These are phyloP conservation scores for Pelvicachromis taeniatus DNA, from an alignment of 2,113 vertebrate genomes.

Conservation along the genomic window DNA sequence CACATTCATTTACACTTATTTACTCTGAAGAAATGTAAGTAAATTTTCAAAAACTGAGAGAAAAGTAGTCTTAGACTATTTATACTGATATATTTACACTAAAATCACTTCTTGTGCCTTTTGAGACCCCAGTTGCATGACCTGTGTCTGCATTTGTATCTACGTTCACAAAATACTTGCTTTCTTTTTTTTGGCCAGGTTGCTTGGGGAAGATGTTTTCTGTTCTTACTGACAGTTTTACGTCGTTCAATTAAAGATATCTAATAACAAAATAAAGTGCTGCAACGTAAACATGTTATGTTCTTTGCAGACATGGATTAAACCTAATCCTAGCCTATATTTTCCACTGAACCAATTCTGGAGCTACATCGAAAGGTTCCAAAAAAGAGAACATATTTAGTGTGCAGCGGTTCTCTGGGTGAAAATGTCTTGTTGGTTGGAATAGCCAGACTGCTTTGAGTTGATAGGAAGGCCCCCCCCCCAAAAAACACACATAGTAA, in stretches of 20 bases:
- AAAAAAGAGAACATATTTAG: background rate
- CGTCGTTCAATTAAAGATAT: background rate
- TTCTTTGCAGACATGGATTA: background rate
- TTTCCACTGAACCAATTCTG: background rate
- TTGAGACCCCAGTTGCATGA: background rate
- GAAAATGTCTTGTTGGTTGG: background rate
- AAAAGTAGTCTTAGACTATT: background rate
- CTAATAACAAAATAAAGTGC: background rate
- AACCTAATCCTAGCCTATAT: background rate
- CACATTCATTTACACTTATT: background rate
- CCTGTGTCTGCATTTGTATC: background rate
- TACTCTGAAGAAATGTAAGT: background rate
- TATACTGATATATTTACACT: background rate
- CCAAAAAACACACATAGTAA: background rate
- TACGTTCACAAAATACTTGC: background rate
- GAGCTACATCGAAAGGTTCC: background rate
- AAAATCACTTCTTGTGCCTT: rapidly evolving
- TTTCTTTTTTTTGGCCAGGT: background rate
- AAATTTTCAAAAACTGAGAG: background rate
- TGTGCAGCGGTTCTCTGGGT: background rate
- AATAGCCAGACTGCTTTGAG: background rate
- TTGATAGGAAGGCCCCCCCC: background rate
- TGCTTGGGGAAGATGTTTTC: background rate
- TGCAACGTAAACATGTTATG: background rate
- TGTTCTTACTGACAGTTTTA: background rate